Conservation (phyloP, 64 coral and sea anemone genomes). For the Porites australiensis region DNA sequence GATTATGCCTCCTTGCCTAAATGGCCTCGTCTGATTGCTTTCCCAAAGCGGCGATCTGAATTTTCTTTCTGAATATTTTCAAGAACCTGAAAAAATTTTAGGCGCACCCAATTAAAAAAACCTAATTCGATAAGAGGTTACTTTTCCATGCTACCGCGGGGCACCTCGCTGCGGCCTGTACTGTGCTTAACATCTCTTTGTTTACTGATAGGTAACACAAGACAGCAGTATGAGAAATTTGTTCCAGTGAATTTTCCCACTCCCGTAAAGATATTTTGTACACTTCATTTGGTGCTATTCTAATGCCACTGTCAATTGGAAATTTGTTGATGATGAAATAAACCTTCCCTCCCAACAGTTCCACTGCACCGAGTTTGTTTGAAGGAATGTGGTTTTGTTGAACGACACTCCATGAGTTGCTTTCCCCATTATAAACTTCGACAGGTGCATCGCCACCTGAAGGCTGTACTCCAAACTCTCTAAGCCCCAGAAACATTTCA, state of each 20-base stretch:
- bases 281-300: conserved; percentile 48
- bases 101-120: too few species aligned
- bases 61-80: too few species aligned
- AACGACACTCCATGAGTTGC: conserved; percentile 1
- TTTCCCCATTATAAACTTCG: conserved; percentile 20
- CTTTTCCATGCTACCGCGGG: not conserved
- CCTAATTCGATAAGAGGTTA: conserved; percentile 3
- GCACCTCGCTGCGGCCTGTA: conserved; percentile 7
- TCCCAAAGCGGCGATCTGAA: too few species aligned
- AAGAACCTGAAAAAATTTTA: too few species aligned
- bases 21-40: too few species aligned
- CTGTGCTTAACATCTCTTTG: not conserved
- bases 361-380: conserved; percentile 24
- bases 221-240: not conserved
- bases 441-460: not conserved
- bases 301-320: conserved; percentile 49
- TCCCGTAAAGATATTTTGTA: conserved; percentile 7
- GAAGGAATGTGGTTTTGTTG: conserved; percentile 35
- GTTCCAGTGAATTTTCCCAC: conserved; percentile 17
- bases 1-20: too few species aligned
- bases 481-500: too few species aligned
- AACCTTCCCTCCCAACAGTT: not conserved
- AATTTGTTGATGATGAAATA: conserved; percentile 37
- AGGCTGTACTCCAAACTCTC: too few species aligned
- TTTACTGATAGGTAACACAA: not conserved